Conservation (phyloP, 2,797 vertebrate species). For the Hippocampus kuda region DNA sequence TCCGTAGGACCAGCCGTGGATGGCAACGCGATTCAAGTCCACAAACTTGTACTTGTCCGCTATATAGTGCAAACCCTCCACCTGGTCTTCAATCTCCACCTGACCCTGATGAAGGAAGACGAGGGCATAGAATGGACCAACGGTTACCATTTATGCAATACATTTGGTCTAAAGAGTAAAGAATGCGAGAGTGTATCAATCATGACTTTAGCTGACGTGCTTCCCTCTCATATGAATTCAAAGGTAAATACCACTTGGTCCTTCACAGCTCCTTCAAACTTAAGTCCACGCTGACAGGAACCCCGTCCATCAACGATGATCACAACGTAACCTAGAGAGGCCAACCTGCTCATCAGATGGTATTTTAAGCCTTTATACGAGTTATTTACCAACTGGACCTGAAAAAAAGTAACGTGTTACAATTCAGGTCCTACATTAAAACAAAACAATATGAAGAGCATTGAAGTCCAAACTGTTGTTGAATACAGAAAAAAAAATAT, state of each 20-base stretch:
- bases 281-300: constrained; percentile 87
- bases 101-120: constrained; percentile 69
- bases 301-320: constrained; percentile 89
- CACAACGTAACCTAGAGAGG: constrained; percentile 86
- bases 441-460: background rate
- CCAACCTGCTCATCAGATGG: constrained; percentile 81
- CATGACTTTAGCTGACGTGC: background rate
- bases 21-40: constrained; percentile 86
- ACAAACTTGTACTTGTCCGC: constrained; percentile 89
- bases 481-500: background rate
- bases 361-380: constrained; percentile 98
- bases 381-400: constrained; percentile 97
- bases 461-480: background rate
- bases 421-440: background rate
- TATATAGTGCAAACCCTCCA: constrained; percentile 86
- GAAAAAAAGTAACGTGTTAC: background rate
- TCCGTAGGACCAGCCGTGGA: constrained; percentile 97
- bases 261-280: constrained; percentile 90
- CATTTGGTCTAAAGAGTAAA: background rate
- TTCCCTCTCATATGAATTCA: background rate
- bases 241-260: constrained; percentile 79
- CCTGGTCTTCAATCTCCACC: constrained; percentile 96
- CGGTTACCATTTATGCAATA: background rate
- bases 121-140: background rate
- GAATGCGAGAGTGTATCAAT: too few relatives aligned